phyloP scores from a whole-genome alignment of 2,113 vertebrate species.

The Ceratotherium simum region DNA sequence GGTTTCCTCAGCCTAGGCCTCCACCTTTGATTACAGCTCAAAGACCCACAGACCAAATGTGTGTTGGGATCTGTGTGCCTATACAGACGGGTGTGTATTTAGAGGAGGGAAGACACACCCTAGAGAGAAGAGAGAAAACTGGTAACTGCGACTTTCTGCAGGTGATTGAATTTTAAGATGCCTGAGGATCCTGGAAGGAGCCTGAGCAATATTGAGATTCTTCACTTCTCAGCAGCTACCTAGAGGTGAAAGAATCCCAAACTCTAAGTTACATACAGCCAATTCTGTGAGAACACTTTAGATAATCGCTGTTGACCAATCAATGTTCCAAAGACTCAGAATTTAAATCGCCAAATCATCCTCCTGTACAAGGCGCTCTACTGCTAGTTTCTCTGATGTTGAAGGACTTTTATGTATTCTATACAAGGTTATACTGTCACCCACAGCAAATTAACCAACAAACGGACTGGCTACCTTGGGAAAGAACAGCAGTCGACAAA shows the following conservation, averaged over 20 bases:
- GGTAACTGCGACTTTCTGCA: background rate
- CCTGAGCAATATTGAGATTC: background rate
- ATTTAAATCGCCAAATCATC: background rate
- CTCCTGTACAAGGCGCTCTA: background rate
- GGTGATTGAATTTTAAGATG: background rate
- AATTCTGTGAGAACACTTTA: background rate
- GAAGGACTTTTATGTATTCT: background rate
- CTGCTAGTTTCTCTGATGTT: background rate
- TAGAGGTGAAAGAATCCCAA: background rate
- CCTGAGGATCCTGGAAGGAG: background rate
- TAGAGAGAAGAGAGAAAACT: background rate
- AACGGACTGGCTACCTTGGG: background rate
- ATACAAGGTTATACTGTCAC: background rate
- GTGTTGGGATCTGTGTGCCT: background rate
- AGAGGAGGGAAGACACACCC: background rate
- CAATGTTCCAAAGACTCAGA: background rate
- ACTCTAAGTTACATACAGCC: background rate
- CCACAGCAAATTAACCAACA: background rate
- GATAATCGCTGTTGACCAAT: background rate
- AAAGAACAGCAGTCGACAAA: background rate
- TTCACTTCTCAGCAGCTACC: background rate
- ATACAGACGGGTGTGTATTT: background rate
- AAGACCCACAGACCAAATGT: background rate
- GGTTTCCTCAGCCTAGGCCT: background rate
- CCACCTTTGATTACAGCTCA: background rate